phyloP scores from a whole-genome alignment of 1,140 invertebrate genomes.

The Maconellicoccus hirsutus region DNA sequence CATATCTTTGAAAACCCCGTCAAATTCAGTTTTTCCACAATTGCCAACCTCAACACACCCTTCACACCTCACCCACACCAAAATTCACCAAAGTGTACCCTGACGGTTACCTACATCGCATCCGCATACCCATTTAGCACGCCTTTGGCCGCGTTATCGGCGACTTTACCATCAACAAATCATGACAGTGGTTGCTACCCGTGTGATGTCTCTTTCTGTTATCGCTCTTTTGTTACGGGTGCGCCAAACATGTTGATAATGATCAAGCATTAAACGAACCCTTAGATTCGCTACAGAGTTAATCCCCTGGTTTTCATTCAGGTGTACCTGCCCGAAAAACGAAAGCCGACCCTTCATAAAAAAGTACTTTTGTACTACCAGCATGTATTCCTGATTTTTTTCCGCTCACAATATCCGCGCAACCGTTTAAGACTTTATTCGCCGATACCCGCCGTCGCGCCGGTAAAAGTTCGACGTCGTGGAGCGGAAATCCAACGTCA shows the following conservation, averaged over 20 bases:
- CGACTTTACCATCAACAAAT: neutral
- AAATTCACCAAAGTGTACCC: too few relatives aligned
- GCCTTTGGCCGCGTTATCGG: slow-evolving; percentile 1
- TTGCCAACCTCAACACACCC: too few relatives aligned
- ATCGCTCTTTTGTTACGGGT: neutral
- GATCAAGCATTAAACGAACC: neutral
- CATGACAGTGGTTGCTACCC: neutral
- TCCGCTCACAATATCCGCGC: too few relatives aligned
- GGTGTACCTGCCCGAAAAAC: neutral
- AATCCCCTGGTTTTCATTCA: neutral
- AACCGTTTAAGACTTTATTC: too few relatives aligned
- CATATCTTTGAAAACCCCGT: too few relatives aligned
- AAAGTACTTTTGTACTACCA: neutral
- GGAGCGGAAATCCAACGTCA: too few relatives aligned
- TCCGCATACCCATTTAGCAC: neutral
- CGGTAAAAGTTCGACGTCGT: too few relatives aligned
- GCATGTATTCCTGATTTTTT: neutral
- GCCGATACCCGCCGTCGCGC: too few relatives aligned
- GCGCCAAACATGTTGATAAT: neutral
- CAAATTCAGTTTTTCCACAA: too few relatives aligned
- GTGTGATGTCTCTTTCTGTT: neutral
- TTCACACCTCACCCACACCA: too few relatives aligned
- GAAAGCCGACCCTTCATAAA: neutral
- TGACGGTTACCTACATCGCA: neutral
- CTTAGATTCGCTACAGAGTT: neutral